phyloP scores from a whole-genome alignment of 1,140 invertebrate genomes.

The Trichoplusia ni region DNA sequence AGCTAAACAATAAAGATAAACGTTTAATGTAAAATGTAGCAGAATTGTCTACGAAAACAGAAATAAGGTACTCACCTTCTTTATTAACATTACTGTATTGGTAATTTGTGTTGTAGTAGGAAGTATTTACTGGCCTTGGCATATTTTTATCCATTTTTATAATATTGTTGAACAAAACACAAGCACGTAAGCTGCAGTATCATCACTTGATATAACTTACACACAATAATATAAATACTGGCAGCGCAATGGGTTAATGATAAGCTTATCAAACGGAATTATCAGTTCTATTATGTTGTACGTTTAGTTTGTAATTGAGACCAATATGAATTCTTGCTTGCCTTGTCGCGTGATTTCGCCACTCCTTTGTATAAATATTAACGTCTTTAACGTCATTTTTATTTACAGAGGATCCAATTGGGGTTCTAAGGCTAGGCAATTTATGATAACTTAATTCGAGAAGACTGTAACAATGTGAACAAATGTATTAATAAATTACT shows the following conservation, averaged over 20 bases:
- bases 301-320: conserved; percentile 2
- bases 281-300: conserved; percentile 15
- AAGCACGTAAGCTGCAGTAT: conserved; percentile 14
- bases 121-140: conserved; percentile 48
- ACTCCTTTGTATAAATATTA: conserved; percentile 9
- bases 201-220: conserved; percentile 1
- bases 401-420: no score
- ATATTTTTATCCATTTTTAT: conserved; percentile 54
- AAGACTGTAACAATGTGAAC: no score
- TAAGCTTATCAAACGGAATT: conserved; percentile 48
- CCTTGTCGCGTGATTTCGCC: not conserved
- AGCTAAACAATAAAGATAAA: not conserved
- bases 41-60: not conserved
- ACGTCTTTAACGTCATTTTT: not conserved
- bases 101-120: conserved; percentile 67
- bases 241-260: conserved; percentile 39
- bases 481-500: no score
- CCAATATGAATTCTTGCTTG: not conserved
- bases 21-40: not conserved
- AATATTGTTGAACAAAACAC: conserved; percentile 18
- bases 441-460: no score
- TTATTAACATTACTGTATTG: conserved; percentile 64
- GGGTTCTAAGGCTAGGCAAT: no score
- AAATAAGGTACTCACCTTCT: conserved; percentile 49
- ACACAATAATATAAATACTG: conserved; percentile 17